phyloP scores from a whole-genome alignment of 2,888 invertebrate genomes.

The Calameuta idolon region DNA sequence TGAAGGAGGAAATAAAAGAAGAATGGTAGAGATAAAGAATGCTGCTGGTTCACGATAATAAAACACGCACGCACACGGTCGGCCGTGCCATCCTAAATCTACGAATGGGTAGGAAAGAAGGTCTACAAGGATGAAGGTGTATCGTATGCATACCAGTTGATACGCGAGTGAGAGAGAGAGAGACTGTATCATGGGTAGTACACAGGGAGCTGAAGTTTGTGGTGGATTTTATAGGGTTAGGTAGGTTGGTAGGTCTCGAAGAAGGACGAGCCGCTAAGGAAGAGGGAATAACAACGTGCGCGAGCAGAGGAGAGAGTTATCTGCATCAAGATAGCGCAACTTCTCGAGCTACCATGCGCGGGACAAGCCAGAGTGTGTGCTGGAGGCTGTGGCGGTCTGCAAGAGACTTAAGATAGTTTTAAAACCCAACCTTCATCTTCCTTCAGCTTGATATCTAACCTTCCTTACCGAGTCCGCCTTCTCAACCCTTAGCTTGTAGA shows the following conservation, averaged over 20 bases:
- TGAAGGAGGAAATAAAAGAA: constrained; percentile 11
- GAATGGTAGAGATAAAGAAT: constrained; percentile 35
- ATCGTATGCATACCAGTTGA: not conserved
- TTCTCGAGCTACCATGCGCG: constrained; percentile 21
- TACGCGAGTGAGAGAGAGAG: not conserved
- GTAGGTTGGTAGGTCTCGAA: not conserved
- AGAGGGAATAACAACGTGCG: constrained; percentile 11
- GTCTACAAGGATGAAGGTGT: not conserved
- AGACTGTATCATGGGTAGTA: not conserved
- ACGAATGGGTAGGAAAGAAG: constrained; percentile 26
- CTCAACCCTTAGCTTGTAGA: constrained; percentile 13
- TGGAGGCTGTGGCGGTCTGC: constrained; percentile 2
- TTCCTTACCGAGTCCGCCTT: not conserved
- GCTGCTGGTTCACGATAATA: constrained; percentile 42
- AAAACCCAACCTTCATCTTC: not conserved
- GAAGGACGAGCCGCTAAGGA: constrained; percentile 17
- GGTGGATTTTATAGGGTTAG: not conserved
- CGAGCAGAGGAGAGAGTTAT: constrained; percentile 29
- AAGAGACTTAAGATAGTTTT: constrained; percentile 11
- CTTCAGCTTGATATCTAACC: not conserved
- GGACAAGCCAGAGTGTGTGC: constrained; percentile 10
- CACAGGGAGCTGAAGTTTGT: not conserved
- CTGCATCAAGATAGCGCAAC: constrained; percentile 43
- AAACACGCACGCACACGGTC: constrained; percentile 34
- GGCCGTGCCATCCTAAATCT: constrained; percentile 30